Percentiles rank a stretch among this genome's conserved stretches.
These are phyloP conservation scores for Globodera rostochiensis DNA, from an alignment of 1,140 invertebrate species.

Conservation along the genomic window DNA sequence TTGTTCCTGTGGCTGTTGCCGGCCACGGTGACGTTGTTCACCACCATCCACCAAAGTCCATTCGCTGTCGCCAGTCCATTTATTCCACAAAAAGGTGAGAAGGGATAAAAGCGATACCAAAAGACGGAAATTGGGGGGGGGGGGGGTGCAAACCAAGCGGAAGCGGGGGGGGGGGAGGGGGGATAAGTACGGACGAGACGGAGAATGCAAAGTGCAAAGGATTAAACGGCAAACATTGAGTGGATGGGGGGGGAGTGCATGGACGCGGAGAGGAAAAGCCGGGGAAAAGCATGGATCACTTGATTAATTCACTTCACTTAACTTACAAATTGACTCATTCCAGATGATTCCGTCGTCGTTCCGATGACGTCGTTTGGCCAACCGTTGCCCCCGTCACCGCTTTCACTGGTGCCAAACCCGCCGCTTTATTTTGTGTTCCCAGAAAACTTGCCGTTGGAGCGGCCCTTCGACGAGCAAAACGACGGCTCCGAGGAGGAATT, in stretches of 20 bases:
- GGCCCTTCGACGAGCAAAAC: background rate
- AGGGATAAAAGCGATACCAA: background rate
- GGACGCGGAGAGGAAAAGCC: too few species aligned
- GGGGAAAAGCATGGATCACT: too few species aligned
- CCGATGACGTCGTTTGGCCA: background rate
- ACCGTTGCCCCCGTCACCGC: too few species aligned
- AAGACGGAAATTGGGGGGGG: background rate
- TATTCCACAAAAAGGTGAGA: background rate
- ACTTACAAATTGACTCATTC: too few species aligned
- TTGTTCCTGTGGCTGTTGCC: background rate
- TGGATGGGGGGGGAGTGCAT: background rate
- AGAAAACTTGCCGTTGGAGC: background rate
- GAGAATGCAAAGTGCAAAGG: background rate
- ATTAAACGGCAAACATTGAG: too few species aligned
- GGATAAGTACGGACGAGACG: background rate
- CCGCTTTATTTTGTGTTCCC: background rate
- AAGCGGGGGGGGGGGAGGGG: background rate
- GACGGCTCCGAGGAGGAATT: background rate
- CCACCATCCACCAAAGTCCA: background rate
- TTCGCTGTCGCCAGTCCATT: background rate
- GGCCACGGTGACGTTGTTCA: background rate
- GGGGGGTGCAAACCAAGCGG: background rate
- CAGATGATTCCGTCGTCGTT: background rate
- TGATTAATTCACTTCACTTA: too few species aligned
- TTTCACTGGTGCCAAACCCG: background rate